A percentile compares a stretch with the other conserved stretches of the same genome.
Evolutionary conservation across 1,140 invertebrate genomes (phyloP).

Genomic region (Mercenaria mercenaria): DNA sequence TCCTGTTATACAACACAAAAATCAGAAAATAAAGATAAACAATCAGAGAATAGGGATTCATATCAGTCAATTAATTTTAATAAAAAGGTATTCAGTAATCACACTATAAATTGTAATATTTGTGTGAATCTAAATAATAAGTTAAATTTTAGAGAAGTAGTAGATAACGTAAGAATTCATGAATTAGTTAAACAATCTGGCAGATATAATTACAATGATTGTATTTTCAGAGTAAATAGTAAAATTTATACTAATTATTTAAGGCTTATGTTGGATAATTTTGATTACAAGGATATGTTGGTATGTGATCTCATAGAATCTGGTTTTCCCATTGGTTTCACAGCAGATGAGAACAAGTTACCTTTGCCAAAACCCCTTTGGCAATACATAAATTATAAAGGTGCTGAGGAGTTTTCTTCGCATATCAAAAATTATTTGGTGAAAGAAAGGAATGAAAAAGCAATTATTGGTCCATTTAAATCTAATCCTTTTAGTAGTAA

Average conservation of each 20-base stretch:
- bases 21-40: background rate
- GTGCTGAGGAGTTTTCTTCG: background rate
- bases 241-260: background rate
- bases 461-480: slow-evolving; percentile 20
- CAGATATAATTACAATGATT: background rate
- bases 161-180: background rate
- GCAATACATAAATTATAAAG: background rate
- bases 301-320: background rate
- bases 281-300: background rate
- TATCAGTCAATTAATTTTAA: background rate
- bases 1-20: background rate
- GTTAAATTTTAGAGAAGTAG: background rate
- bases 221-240: background rate
- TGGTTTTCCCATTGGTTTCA: background rate
- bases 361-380: background rate
- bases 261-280: background rate
- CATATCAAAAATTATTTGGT: background rate
- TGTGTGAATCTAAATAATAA: background rate
- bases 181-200: background rate
- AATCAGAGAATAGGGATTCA: background rate
- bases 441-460: background rate
- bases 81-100: too few species aligned
- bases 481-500: background rate
- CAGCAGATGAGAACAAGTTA: background rate
- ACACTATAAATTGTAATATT: background rate